Evolutionary conservation across 1,140 invertebrate genomes (phyloP).

Genomic region (Ylistrum balloti): DNA sequence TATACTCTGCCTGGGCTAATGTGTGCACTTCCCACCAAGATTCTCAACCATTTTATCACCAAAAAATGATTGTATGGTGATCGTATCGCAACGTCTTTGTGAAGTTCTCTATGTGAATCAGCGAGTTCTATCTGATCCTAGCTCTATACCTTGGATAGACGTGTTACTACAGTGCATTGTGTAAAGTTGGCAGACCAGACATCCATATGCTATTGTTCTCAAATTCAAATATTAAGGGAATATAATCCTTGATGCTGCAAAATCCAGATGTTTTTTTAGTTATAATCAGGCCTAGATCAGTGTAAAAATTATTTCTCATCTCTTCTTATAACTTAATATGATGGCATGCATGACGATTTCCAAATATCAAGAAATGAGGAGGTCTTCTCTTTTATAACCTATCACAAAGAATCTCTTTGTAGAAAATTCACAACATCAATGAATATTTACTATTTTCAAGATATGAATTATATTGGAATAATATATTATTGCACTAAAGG

Average conservation of each 20-base stretch:
- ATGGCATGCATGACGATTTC: no score
- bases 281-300: no score
- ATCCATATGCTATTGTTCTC: background rate
- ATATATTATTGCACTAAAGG: no score
- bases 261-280: background rate
- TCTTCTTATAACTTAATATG: no score
- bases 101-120: background rate
- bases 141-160: background rate
- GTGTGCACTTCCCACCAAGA: background rate
- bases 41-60: constrained; percentile 30
- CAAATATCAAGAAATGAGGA: no score
- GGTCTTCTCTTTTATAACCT: no score
- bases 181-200: background rate
- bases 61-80: background rate
- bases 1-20: background rate
- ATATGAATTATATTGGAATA: no score
- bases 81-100: background rate
- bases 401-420: no score
- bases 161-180: background rate
- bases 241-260: background rate
- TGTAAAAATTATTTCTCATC: no score
- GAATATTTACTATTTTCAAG: no score
- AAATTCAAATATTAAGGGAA: background rate
- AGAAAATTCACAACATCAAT: no score
- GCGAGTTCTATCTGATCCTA: background rate